Conservation (phyloP, 2,888 invertebrate species). For the Rotaria macrura region DNA sequence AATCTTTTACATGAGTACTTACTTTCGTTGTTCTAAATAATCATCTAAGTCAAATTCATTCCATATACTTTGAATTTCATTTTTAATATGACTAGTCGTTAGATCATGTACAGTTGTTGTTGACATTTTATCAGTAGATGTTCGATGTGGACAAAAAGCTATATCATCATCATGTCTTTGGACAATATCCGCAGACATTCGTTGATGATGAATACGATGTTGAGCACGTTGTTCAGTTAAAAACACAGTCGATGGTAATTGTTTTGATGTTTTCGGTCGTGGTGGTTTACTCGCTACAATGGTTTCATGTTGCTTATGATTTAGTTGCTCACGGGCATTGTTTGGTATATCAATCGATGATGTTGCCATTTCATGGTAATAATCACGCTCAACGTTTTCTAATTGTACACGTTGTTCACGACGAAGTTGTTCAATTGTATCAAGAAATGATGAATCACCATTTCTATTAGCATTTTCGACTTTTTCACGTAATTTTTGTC, state of each 20-base stretch:
- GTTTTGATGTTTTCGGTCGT: background rate
- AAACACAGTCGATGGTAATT: background rate
- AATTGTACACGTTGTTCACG: background rate
- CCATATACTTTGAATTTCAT: background rate
- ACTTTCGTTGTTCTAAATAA: background rate
- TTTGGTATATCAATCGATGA: background rate
- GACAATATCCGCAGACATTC: background rate
- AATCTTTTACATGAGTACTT: background rate
- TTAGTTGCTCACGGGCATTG: background rate
- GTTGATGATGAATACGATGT: background rate
- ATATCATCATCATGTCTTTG: background rate
- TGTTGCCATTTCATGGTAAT: background rate
- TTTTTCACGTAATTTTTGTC: background rate
- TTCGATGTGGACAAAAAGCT: constrained; percentile 7
- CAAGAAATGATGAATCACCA: background rate
- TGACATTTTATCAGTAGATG: background rate
- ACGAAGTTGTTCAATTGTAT: background rate
- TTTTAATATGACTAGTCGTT: background rate
- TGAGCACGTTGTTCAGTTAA: background rate
- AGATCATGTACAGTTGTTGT: background rate
- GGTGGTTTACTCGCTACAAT: background rate
- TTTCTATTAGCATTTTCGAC: background rate
- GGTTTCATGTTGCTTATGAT: background rate
- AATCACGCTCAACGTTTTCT: background rate
- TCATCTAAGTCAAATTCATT: constrained; percentile 1